A percentile compares a stretch with the other conserved stretches of the same genome.
Evolutionary conservation across 2,797 vertebrate genomes (phyloP).

Genomic region (Phataginus tricuspis): DNA sequence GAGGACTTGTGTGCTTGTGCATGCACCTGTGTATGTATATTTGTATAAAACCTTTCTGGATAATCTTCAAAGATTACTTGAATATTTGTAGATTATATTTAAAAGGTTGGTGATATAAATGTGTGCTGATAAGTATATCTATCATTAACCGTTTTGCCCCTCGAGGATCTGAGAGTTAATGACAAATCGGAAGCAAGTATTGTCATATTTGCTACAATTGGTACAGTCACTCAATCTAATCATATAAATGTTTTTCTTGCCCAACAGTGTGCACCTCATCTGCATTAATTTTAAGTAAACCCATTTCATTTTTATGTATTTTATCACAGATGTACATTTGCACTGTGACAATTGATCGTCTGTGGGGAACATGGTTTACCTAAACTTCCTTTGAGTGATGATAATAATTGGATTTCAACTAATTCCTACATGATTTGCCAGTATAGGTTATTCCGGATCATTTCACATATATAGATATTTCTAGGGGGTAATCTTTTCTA

Average conservation of each 20-base stretch:
- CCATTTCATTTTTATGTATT: not conserved
- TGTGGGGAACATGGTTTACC: not conserved
- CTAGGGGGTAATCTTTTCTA: not conserved
- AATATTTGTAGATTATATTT: not conserved
- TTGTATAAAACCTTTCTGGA: not conserved
- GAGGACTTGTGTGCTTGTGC: not conserved
- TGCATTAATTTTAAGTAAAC: not conserved
- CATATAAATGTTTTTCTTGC: not conserved
- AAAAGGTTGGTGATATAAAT: not conserved
- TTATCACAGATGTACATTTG: not conserved
- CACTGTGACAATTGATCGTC: not conserved
- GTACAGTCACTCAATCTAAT: not conserved
- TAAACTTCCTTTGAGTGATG: not conserved
- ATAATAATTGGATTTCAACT: not conserved
- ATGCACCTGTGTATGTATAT: not conserved
- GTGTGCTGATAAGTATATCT: not conserved
- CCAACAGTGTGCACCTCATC: not conserved
- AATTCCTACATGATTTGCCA: not conserved
- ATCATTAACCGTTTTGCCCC: not conserved
- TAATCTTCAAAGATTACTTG: not conserved
- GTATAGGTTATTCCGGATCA: not conserved
- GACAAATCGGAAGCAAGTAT: not conserved
- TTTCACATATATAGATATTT: not conserved
- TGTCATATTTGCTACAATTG: conserved; percentile 19
- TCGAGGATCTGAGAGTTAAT: not conserved